Base-by-base conservation (phyloP, 2,888 invertebrate species). In the Pycnomerus fuliginosus region DNA sequence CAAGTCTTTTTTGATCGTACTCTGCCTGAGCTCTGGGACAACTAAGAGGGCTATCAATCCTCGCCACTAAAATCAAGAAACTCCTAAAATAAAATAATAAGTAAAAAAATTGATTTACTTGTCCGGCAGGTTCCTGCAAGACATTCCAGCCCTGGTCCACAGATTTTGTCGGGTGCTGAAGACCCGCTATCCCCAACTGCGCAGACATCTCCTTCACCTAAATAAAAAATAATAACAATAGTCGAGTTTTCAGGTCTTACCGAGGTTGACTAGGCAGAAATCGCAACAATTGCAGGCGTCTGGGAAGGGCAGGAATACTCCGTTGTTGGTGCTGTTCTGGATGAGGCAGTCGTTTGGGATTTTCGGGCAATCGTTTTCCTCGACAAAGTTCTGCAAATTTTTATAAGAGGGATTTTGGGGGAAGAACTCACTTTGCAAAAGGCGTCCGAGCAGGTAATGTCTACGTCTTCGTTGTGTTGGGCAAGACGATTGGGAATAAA, bases 251-350 rank as follows among this genome's bases (percentile, higher is more conserved):
- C n/a, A n/a, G n/a, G n/a, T n/a, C 62, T 64, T 70, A 81, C 82
- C 68, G 52, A 78, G 72, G 52, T 79, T 74, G 2, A 75, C 74
- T 27, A 83, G 60, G 50, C 83, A 83, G 62, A 74, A 80, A 1
- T 78, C 68, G 50, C 84, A 84, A 61, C 84, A 84, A 61, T 81
- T 83, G 64, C 84, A 84, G 0, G 74, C 61, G 1, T 78, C 79
- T 0, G 80, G 78, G 0, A 79, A 80, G 0, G 74, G 76, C 48
- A 83, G 61, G 53, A 66, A 68, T 17, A 79, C 43, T 0, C 83
- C 83, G 20, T 70, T 71, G 56, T 78, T 75, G 0, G 82, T 81
- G 0, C 72, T 70, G 56, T 82, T 82, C 68, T 79, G 79, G 49
- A 74, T 72, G 8, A 58, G 35, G 57, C 82, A 82, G 15, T 76